Conservation (phyloP, 2,113 vertebrate genomes). For the Falco punctatus region DNA sequence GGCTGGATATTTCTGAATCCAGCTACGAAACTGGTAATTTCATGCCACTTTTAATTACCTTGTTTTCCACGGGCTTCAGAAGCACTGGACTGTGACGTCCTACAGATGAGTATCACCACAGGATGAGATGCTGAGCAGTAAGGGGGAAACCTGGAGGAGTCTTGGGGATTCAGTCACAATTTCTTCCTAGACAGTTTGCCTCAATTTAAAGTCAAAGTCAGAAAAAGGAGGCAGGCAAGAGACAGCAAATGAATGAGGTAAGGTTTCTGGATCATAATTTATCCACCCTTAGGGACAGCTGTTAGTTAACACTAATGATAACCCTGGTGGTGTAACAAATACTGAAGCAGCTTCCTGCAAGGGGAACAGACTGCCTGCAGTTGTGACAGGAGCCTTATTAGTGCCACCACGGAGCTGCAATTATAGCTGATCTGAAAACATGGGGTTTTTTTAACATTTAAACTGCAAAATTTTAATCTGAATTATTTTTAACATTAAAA, state of each 20-base stretch:
- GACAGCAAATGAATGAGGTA: not conserved
- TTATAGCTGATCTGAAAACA: not conserved
- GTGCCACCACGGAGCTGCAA: not conserved
- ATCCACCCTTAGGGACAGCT: not conserved
- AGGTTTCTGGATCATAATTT: not conserved
- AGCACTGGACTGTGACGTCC: fast-evolving
- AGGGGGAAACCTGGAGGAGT: not conserved
- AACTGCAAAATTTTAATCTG: not conserved
- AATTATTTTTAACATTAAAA: not conserved
- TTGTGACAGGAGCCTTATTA: not conserved
- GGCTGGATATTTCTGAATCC: not conserved
- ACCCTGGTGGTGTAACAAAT: not conserved
- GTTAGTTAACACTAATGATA: not conserved
- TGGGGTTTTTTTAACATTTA: not conserved
- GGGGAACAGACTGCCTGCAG: not conserved
- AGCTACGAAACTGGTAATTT: not conserved
- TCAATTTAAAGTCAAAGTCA: not conserved
- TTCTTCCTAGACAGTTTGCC: not conserved
- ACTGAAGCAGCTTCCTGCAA: not conserved
- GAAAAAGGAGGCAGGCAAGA: not conserved
- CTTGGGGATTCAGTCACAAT: not conserved
- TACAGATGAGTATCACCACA: fast-evolving
- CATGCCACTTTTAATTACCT: not conserved
- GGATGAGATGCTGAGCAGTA: not conserved
- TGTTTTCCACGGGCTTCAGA: not conserved